Evolutionary conservation across 2,113 vertebrate species (phyloP).

Genomic region (Nestor notabilis): DNA sequence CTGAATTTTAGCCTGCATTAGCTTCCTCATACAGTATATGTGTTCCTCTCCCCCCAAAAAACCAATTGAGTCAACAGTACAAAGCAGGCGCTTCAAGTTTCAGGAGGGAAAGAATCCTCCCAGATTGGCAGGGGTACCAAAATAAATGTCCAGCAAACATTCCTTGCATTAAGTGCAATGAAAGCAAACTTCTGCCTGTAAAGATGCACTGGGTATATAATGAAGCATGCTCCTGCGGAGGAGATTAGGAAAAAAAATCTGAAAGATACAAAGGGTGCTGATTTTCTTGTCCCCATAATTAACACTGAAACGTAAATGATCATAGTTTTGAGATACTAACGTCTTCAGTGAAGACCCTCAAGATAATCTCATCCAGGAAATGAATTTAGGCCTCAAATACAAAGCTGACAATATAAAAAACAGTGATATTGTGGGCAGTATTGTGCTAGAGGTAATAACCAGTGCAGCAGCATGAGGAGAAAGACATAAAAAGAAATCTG

Average conservation of each 20-base stretch:
- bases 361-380: background rate
- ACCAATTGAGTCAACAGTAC: accelerated
- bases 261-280: background rate
- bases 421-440: background rate
- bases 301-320: background rate
- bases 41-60: background rate
- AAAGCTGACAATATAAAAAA: background rate
- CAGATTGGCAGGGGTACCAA: background rate
- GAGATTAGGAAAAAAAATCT: background rate
- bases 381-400: background rate
- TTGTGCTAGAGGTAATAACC: background rate
- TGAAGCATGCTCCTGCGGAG: background rate
- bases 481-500: background rate
- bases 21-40: background rate
- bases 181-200: background rate
- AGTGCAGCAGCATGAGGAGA: background rate
- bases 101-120: background rate
- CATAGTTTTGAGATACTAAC: background rate
- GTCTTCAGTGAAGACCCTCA: background rate
- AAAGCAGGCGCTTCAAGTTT: background rate
- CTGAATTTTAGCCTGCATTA: background rate
- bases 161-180: background rate
- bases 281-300: background rate
- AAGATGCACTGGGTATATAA: background rate
- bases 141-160: background rate